Evolutionary conservation across 1,140 invertebrate genomes (phyloP), one percentile per base, ranked within the genome.

Genomic region (Trissolcus basalis): DNA sequence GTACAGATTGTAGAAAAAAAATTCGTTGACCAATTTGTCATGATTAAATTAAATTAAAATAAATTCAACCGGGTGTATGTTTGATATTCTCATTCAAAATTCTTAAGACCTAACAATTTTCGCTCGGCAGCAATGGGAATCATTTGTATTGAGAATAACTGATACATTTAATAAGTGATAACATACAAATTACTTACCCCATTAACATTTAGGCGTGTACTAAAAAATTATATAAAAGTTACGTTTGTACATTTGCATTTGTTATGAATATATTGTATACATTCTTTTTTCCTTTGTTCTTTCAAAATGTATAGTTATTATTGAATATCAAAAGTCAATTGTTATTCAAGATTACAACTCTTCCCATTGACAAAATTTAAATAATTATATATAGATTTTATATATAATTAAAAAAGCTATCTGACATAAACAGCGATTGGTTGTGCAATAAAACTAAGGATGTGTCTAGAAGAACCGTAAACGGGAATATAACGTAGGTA

Each of bases 361-460:
- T 69, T 67, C 71, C 64, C 65, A 74, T 78, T 69, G 65, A 78
- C 55, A 36, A 74, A 61, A 69, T 48, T 43, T 54, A 15, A 41
- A 41, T 54, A 41, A 13, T 13, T 54, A 35, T 14, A 51, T 36
- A 33, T 33, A 5, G 9, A n/a, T 48, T 47, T 12, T 49, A 65
- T 27, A 51, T 43, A 53, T 73, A 33, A 58, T 44, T 47, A 27
- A 41, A 51, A 65, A 73, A 60, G 50, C 59, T 75, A 75, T 75
- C 33, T 63, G 49, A 68, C 55, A 60, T 53, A 84, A 86, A 82
- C 56, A 44, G 63, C 47, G 50, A 48, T 78, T 79, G 68, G 71
- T 83, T 86, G 85, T 88, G 83, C 84, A 85, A 81, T 84, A 80
- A 60, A 77, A 71, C n/a, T n/a, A n/a, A n/a, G n/a, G n/a, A n/a